Evolutionary conservation across 2,888 invertebrate species (phyloP).

Genomic region (Cantharis lateralis): DNA sequence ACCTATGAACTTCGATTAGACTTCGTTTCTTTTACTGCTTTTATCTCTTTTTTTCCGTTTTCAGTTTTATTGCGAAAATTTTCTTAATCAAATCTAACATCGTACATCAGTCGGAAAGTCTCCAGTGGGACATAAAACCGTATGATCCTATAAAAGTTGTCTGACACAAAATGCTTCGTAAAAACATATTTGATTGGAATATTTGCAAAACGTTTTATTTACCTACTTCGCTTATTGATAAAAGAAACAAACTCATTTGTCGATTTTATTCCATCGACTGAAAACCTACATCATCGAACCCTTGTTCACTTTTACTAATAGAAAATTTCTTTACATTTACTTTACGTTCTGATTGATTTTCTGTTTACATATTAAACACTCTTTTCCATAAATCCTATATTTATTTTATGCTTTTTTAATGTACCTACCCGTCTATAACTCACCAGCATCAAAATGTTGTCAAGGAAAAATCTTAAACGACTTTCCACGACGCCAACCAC

Average conservation of each 20-base stretch:
- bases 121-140: conserved; percentile 46
- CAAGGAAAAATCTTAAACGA: neutral
- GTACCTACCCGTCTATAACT: too few relatives aligned
- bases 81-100: conserved; percentile 49
- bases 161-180: conserved; percentile 46
- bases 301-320: neutral
- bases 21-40: conserved; percentile 28
- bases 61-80: conserved; percentile 45
- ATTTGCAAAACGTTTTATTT: conserved; percentile 29
- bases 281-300: neutral
- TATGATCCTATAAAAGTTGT: conserved; percentile 44
- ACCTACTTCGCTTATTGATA: conserved; percentile 14
- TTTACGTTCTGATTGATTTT: neutral
- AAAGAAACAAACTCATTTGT: conserved; percentile 7
- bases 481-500: neutral
- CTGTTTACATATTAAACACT: neutral
- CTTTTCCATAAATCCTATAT: neutral
- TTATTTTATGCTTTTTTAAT: neutral
- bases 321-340: neutral
- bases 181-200: conserved; percentile 44
- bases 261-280: conserved; percentile 11
- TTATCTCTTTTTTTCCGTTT: conserved; percentile 22
- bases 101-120: conserved; percentile 45
- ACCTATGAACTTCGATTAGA: conserved; percentile 33
- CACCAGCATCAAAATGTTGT: neutral